Percentiles rank a stretch among this genome's conserved stretches.
Evolutionary conservation across 2,113 vertebrate species (phyloP).

Genomic region (Neopipo cinnamomea): DNA sequence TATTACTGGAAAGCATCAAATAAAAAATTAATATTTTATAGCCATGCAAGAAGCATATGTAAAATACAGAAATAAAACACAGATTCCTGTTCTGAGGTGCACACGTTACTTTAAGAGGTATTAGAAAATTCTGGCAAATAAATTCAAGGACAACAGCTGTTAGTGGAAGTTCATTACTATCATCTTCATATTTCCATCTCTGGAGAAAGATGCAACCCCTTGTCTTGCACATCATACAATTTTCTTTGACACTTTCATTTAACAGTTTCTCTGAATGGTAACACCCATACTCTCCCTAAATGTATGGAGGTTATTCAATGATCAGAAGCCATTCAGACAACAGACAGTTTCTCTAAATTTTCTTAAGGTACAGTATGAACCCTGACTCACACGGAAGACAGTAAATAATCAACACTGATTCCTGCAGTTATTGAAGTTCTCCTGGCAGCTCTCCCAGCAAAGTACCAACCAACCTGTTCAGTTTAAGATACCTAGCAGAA

Average conservation of each 20-base stretch:
- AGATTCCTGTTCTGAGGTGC: neutral
- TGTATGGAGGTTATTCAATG: neutral
- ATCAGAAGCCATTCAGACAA: neutral
- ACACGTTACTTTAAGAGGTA: neutral
- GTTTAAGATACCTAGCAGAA: neutral
- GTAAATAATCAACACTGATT: neutral
- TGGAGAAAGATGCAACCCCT: neutral
- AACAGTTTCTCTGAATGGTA: neutral
- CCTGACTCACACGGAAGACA: neutral
- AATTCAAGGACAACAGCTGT: neutral
- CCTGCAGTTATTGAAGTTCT: neutral
- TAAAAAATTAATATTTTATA: neutral
- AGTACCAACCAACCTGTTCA: neutral
- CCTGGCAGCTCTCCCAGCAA: neutral
- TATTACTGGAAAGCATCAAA: neutral
- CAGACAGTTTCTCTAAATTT: neutral
- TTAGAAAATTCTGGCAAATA: neutral
- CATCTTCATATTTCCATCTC: neutral
- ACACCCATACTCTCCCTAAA: neutral
- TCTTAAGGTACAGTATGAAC: neutral
- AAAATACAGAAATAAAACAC: neutral
- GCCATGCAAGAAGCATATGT: neutral
- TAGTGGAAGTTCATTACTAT: neutral
- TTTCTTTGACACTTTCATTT: constrained; percentile 17
- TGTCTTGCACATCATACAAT: neutral